Evolutionary conservation across 2,113 vertebrate genomes (phyloP).

Genomic region (Sapayoa aenigma): DNA sequence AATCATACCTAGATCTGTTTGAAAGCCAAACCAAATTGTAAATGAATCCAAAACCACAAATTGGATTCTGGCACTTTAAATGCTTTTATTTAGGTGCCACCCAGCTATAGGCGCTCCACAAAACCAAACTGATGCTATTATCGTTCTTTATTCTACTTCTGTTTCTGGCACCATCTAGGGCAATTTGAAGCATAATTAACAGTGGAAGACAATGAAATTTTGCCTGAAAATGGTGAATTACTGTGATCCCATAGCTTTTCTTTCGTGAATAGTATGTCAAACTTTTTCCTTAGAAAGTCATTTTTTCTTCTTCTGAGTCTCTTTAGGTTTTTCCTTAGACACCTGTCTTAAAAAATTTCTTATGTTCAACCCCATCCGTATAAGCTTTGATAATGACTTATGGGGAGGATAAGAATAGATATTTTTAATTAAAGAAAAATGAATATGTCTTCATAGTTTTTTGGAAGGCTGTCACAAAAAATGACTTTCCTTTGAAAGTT

Average conservation of each 20-base stretch:
- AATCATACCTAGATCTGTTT: slow-evolving; percentile 29
- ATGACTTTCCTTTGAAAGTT: background rate
- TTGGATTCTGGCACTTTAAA: slow-evolving; percentile 39
- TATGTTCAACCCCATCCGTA: background rate
- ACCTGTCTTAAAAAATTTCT: background rate
- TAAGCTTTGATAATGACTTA: background rate
- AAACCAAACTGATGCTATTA: slow-evolving; percentile 50
- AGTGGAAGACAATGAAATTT: slow-evolving; percentile 32
- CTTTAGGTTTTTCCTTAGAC: background rate
- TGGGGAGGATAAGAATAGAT: background rate
- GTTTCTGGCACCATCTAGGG: slow-evolving; percentile 1
- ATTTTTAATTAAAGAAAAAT: background rate
- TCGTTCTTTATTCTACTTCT: slow-evolving; percentile 30
- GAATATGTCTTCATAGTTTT: background rate
- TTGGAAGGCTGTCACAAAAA: background rate
- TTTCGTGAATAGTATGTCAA: background rate
- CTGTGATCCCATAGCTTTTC: background rate
- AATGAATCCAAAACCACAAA: slow-evolving; percentile 53
- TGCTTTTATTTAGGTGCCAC: slow-evolving; percentile 59
- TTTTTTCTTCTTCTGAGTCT: background rate
- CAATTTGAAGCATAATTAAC: slow-evolving; percentile 46
- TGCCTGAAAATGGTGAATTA: background rate
- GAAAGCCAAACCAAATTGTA: slow-evolving; percentile 55
- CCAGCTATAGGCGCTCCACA: slow-evolving; percentile 32
- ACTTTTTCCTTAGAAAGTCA: background rate